Evolutionary conservation across 2,888 invertebrate genomes (phyloP).

Genomic region (Xanthorhoe designata): DNA sequence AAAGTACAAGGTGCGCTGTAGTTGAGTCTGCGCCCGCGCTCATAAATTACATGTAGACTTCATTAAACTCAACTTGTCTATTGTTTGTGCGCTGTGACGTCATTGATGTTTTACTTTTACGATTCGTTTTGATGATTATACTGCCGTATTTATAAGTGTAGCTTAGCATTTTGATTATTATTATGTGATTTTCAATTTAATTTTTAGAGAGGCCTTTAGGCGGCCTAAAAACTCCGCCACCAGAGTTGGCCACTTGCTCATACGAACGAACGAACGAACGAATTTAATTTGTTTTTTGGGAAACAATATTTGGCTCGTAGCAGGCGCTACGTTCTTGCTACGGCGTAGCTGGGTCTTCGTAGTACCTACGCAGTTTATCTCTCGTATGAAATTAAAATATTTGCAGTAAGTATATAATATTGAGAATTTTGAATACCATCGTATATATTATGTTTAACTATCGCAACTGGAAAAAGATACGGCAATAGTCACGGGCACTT

Average conservation of each 20-base stretch:
- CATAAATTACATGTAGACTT: constrained; percentile 27
- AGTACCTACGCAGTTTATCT: constrained; percentile 4
- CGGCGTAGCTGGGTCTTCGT: constrained; percentile 27
- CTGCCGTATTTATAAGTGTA: neutral
- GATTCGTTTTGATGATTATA: constrained; percentile 27
- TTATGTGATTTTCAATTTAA: neutral
- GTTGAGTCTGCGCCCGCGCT: constrained; percentile 56
- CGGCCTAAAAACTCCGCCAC: no score
- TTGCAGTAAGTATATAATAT: no score
- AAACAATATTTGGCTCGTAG: constrained; percentile 2
- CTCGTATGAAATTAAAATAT: neutral
- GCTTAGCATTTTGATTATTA: no score
- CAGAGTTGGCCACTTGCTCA: no score
- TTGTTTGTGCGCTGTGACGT: constrained; percentile 29
- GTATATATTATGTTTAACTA: no score
- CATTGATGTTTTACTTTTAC: constrained; percentile 43
- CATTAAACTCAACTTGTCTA: constrained; percentile 25
- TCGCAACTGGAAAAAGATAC: no score
- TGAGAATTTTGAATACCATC: no score
- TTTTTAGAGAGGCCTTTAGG: no score
- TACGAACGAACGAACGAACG: no score
- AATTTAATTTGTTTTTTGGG: neutral
- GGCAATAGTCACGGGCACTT: no score
- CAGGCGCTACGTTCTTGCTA: constrained; percentile 16
- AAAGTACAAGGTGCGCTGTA: constrained; percentile 50